phyloP scores from a whole-genome alignment of 2,888 invertebrate genomes.

The Tiphia femorata region DNA sequence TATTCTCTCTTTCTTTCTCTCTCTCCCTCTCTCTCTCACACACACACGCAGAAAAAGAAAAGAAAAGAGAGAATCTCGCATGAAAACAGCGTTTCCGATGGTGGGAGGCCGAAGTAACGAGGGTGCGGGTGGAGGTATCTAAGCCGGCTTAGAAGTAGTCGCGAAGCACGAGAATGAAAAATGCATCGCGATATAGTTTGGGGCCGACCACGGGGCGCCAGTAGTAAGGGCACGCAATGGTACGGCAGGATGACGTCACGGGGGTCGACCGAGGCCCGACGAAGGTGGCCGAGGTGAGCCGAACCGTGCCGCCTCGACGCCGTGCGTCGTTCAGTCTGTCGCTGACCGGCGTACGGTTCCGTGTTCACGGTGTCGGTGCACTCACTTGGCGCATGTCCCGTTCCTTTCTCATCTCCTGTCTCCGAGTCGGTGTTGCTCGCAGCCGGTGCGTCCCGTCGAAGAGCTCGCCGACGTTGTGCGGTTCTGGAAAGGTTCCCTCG shows the following conservation, averaged over 20 bases:
- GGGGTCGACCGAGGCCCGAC: slow-evolving; percentile 53
- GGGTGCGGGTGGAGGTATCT: too few species aligned
- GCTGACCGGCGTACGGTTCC: slow-evolving; percentile 49
- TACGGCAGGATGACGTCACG: slow-evolving; percentile 64
- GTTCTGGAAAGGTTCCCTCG: background rate
- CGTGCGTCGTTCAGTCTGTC: slow-evolving; percentile 54
- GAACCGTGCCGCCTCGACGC: slow-evolving; percentile 47
- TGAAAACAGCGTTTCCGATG: too few species aligned
- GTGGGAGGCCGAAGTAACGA: too few species aligned
- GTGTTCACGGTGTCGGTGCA: slow-evolving; percentile 4
- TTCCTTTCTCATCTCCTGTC: background rate
- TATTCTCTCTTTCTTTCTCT: too few species aligned
- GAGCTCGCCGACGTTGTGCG: slow-evolving; percentile 23
- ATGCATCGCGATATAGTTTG: slow-evolving; percentile 46
- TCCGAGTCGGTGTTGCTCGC: background rate
- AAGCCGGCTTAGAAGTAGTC: background rate
- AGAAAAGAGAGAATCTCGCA: too few species aligned
- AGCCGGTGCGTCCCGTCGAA: slow-evolving; percentile 25
- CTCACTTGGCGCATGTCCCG: slow-evolving; percentile 12
- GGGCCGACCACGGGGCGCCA: slow-evolving; percentile 52
- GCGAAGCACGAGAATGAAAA: slow-evolving; percentile 26
- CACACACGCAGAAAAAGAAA: too few species aligned
- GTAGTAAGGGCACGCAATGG: slow-evolving; percentile 66
- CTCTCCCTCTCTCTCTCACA: too few species aligned
- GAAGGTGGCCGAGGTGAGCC: slow-evolving; percentile 43